Conservation (phyloP, 1,140 invertebrate genomes). For the Coenobita brevimanus region DNA sequence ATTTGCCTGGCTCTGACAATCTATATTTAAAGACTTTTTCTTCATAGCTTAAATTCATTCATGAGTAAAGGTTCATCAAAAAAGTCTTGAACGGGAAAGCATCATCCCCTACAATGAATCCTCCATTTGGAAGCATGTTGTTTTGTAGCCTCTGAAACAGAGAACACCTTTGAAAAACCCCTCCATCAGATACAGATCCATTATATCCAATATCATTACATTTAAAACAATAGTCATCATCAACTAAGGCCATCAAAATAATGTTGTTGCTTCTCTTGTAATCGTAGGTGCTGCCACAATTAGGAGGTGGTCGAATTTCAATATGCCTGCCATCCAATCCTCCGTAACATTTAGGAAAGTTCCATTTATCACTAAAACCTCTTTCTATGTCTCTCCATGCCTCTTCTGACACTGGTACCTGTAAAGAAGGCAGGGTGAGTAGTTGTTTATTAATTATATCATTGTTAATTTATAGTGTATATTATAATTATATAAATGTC, state of each 20-base stretch:
- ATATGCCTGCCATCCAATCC: slow-evolving; percentile 41
- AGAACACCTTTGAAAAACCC: slow-evolving; percentile 29
- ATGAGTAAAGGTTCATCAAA: slow-evolving; percentile 27
- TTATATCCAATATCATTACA: slow-evolving; percentile 33
- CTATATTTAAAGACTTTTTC: slow-evolving; percentile 40
- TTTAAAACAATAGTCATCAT: slow-evolving; percentile 35
- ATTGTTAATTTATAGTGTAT: slow-evolving; percentile 34
- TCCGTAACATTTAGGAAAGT: slow-evolving; percentile 32
- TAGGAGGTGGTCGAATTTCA: slow-evolving; percentile 32
- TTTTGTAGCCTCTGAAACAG: slow-evolving; percentile 35
- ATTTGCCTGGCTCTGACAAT: slow-evolving; percentile 21
- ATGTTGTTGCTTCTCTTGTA: slow-evolving; percentile 17
- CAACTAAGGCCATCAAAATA: slow-evolving; percentile 31
- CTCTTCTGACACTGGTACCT: slow-evolving; percentile 34
- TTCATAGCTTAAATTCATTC: slow-evolving; percentile 44
- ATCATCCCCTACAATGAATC: slow-evolving; percentile 34
- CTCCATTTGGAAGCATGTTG: slow-evolving; percentile 40
- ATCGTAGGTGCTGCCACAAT: slow-evolving; percentile 31
- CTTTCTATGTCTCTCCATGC: slow-evolving; percentile 33
- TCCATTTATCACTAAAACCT: slow-evolving; percentile 35
- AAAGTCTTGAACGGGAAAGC: slow-evolving; percentile 14
- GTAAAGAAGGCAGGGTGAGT: slow-evolving; percentile 41
- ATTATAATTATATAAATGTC: slow-evolving; percentile 25
- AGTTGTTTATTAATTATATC: slow-evolving; percentile 20
- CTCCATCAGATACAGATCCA: too few relatives aligned